phyloP scores from a whole-genome alignment of 2,113 vertebrate genomes.

The Urocitellus parryii region DNA sequence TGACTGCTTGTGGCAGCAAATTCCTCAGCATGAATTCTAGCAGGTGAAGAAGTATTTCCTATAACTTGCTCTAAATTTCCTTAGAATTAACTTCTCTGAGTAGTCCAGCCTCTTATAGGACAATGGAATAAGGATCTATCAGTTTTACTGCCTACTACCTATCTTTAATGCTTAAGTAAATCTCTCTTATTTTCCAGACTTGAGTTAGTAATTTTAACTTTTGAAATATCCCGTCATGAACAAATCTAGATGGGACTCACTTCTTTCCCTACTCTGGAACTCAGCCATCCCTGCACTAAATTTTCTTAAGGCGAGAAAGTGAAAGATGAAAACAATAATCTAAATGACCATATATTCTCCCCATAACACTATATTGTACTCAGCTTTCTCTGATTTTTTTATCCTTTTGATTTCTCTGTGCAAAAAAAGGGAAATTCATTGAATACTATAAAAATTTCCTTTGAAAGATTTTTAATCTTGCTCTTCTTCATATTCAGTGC shows the following conservation, averaged over 20 bases:
- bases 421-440: not conserved
- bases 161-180: constrained; percentile 55
- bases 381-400: not conserved
- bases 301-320: not conserved
- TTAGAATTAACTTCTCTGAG: not conserved
- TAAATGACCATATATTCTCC: not conserved
- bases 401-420: not conserved
- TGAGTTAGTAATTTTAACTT: constrained; percentile 66
- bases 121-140: constrained; percentile 44
- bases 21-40: constrained; percentile 68
- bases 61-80: constrained; percentile 66
- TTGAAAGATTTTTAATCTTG: not conserved
- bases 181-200: constrained; percentile 58
- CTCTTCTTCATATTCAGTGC: not conserved
- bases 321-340: not conserved
- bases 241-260: not conserved
- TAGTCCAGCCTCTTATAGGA: constrained; percentile 34
- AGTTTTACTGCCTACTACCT: constrained; percentile 45
- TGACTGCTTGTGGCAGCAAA: constrained; percentile 36
- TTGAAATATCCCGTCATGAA: constrained; percentile 14
- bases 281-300: not conserved
- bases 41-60: constrained; percentile 68
- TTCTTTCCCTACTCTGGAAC: not conserved
- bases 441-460: not conserved
- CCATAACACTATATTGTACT: not conserved